phyloP scores from a whole-genome alignment of 2,888 invertebrate species.

The Tenthredo livida region DNA sequence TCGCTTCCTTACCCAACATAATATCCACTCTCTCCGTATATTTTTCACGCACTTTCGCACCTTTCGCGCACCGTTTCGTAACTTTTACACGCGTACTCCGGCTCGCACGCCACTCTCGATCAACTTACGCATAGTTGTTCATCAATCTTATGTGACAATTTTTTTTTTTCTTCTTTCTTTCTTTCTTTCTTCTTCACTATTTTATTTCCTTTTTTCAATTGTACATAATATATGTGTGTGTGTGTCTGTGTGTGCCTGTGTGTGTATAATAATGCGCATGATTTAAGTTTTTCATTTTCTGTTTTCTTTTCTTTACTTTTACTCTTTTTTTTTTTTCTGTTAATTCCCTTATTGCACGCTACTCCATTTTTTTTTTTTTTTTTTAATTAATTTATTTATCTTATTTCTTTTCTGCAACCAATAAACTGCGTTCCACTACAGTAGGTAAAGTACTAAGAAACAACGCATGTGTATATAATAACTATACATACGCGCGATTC shows the following conservation, averaged over 20 bases:
- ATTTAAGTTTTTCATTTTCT: background rate
- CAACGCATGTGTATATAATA: background rate
- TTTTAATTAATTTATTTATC: background rate
- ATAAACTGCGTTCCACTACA: background rate
- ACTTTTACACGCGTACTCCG: background rate
- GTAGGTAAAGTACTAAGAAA: background rate
- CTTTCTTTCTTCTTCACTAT: background rate
- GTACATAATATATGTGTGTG: background rate
- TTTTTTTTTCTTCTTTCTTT: background rate
- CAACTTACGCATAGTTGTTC: background rate
- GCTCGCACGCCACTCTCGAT: constrained; percentile 44
- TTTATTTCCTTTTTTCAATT: constrained; percentile 1
- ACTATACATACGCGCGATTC: background rate
- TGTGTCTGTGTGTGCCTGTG: background rate
- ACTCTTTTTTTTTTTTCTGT: background rate
- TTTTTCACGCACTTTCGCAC: constrained; percentile 57
- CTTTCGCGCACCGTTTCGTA: constrained; percentile 57
- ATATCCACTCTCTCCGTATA: constrained; percentile 62
- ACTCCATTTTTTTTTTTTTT: background rate
- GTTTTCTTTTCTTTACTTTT: background rate
- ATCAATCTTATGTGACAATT: background rate
- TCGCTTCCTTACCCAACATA: constrained; percentile 56
- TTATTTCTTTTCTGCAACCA: background rate
- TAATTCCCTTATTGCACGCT: constrained; percentile 18
- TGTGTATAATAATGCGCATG: background rate